Conservation (phyloP, 2,113 vertebrate genomes). For the Oxygymnocypris stewartii region DNA sequence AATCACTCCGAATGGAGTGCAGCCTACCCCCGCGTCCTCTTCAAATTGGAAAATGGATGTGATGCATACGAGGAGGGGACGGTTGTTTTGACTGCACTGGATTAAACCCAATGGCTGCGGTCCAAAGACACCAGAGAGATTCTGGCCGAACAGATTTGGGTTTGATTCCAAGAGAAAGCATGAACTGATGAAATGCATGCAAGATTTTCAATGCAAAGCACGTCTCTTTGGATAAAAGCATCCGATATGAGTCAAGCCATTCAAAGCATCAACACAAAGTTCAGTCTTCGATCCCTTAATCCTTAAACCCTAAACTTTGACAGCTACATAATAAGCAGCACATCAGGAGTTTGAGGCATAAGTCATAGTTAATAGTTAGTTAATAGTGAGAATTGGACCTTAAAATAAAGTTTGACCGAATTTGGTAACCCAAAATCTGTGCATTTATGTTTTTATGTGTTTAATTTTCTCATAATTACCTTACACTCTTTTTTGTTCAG, state of each 20-base stretch:
- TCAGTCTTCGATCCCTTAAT: not conserved
- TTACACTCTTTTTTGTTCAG: too few relatives aligned
- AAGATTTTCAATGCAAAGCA: not conserved
- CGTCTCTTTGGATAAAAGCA: not conserved
- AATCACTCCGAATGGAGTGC: constrained; percentile 67
- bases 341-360: not conserved
- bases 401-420: too few relatives aligned
- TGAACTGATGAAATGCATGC: not conserved
- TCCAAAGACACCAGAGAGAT: not conserved
- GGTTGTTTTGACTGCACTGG: constrained; percentile 50
- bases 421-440: too few relatives aligned
- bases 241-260: not conserved
- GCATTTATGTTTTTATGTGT: too few relatives aligned
- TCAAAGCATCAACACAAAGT: not conserved
- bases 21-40: constrained; percentile 7
- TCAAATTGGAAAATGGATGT: constrained; percentile 57
- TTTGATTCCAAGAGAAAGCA: not conserved
- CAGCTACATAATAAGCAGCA: not conserved
- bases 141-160: not conserved
- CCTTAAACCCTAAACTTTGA: too few relatives aligned
- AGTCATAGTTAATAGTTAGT: too few relatives aligned
- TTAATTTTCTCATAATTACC: too few relatives aligned
- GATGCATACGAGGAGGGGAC: constrained; percentile 60
- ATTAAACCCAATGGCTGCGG: not conserved
- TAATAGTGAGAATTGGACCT: too few relatives aligned